Percentiles rank a stretch among this genome's conserved stretches.
phyloP scores from a whole-genome alignment of 2,888 invertebrate species.

The Noctua comes region DNA sequence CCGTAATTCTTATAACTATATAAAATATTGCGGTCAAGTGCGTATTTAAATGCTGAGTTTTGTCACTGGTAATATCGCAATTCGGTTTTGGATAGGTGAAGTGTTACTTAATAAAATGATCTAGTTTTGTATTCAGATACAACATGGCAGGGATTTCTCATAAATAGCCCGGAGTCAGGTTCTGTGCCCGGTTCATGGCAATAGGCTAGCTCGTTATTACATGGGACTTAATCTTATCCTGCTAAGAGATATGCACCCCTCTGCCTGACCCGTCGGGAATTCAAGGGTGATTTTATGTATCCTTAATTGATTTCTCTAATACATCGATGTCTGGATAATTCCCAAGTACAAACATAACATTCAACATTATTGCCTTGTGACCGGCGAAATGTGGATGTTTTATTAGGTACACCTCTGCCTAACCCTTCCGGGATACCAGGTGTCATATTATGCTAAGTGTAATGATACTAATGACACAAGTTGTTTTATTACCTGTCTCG shows the following conservation, averaged over 20 bases:
- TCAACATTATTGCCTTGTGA: no score
- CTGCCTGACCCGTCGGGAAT: no score
- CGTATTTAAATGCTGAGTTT: slow-evolving; percentile 47
- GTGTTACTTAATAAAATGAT: slow-evolving; percentile 21
- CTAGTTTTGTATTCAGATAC: slow-evolving; percentile 17
- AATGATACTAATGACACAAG: not conserved
- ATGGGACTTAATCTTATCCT: no score
- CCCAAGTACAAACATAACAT: no score
- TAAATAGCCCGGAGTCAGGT: not conserved
- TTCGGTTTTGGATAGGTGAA: not conserved
- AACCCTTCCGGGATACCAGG: not conserved
- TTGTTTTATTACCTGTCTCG: not conserved
- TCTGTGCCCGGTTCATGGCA: not conserved
- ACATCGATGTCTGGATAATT: no score
- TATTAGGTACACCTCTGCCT: not conserved
- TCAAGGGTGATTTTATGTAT: no score
- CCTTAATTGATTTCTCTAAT: no score
- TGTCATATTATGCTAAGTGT: not conserved
- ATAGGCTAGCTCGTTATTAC: not conserved
- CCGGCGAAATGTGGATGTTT: not conserved
- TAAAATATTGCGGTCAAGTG: slow-evolving; percentile 64
- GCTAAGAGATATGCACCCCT: no score
- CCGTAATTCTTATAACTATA: slow-evolving; percentile 57
- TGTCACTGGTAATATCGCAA: slow-evolving; percentile 38
- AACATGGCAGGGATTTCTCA: no score